A percentile compares a stretch with the other conserved stretches of the same genome.
These are phyloP conservation scores for Margarornis squamiger DNA, from an alignment of 2,797 vertebrate species.

Conservation along the genomic window DNA sequence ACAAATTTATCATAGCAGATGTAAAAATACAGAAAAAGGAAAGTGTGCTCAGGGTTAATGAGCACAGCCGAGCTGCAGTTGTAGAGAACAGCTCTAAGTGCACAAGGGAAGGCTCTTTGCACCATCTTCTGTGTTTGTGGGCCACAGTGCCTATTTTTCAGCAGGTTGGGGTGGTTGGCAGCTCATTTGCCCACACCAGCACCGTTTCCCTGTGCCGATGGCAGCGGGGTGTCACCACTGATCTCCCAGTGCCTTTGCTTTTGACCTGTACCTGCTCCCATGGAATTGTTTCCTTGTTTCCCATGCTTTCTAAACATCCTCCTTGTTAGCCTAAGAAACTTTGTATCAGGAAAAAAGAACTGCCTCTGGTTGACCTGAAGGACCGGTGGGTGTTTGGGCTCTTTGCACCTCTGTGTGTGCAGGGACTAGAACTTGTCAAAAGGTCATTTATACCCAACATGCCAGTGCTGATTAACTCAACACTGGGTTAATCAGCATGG, in stretches of 20 bases:
- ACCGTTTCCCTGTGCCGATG: accelerated
- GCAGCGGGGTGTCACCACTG: neutral
- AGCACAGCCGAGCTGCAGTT: neutral
- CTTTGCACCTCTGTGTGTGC: neutral
- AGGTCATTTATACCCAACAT: neutral
- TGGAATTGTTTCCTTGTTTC: neutral
- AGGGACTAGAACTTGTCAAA: neutral
- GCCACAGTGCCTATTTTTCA: neutral
- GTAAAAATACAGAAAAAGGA: no score
- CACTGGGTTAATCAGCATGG: neutral
- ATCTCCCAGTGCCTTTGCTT: accelerated
- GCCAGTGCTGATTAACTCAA: neutral
- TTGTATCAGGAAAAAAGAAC: neutral
- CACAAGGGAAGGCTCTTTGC: neutral
- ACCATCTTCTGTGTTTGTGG: neutral
- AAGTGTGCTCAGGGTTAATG: neutral
- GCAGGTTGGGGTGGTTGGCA: neutral
- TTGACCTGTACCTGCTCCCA: neutral
- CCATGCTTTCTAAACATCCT: neutral
- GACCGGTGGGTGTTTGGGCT: neutral
- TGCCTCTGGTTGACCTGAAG: neutral
- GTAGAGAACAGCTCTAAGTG: neutral
- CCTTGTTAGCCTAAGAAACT: neutral
- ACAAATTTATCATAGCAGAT: neutral
- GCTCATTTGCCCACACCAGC: accelerated